phyloP scores from a whole-genome alignment of 2,113 vertebrate genomes.

The Turdus rufiventris region DNA sequence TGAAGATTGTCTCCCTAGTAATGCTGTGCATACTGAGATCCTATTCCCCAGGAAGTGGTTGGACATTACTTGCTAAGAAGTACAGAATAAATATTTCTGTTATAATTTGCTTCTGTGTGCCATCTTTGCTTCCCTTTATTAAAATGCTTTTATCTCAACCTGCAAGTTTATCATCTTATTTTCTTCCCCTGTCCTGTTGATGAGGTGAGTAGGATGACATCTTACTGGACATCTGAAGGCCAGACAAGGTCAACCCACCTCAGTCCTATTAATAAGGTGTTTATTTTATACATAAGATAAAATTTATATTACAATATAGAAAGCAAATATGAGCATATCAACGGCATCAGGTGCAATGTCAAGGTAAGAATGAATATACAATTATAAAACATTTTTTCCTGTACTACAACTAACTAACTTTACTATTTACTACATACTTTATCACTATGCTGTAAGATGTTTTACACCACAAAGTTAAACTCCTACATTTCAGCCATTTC shows the following conservation, averaged over 20 bases:
- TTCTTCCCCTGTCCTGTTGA: background rate
- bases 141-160: background rate
- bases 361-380: background rate
- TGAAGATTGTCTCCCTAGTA: background rate
- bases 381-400: background rate
- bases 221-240: background rate
- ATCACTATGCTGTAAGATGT: background rate
- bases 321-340: background rate
- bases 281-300: background rate
- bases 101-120: background rate
- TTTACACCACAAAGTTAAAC: background rate
- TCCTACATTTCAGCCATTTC: background rate
- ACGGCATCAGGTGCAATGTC: background rate
- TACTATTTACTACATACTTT: background rate
- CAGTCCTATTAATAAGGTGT: background rate
- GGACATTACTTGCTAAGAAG: background rate
- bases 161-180: background rate
- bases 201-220: background rate
- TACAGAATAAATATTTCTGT: background rate
- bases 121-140: background rate
- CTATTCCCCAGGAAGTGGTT: background rate
- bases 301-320: background rate
- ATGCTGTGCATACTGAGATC: accelerated
- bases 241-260: background rate
- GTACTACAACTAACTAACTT: background rate